Percentiles rank a stretch among this genome's conserved stretches.
phyloP scores from a whole-genome alignment of 2,797 vertebrate species.

The Epinephelus malabaricus region DNA sequence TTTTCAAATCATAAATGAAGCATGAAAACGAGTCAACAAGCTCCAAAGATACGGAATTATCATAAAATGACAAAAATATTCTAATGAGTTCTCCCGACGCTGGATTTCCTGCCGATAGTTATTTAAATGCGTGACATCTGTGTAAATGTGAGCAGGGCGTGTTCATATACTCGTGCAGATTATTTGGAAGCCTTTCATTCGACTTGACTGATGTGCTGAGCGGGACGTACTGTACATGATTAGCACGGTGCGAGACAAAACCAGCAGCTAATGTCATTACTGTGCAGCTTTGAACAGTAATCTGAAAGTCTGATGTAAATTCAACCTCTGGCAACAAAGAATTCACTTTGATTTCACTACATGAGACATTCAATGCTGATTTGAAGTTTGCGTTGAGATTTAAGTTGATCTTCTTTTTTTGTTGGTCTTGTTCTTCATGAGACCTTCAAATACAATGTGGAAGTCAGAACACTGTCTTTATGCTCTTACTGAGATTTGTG shows the following conservation, averaged over 20 bases:
- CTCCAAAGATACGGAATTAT: constrained; percentile 27
- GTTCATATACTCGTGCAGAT: constrained; percentile 2
- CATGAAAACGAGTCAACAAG: constrained; percentile 60
- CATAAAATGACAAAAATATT: constrained; percentile 26
- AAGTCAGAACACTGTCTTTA: background rate
- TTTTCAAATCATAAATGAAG: constrained; percentile 61
- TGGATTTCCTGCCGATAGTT: constrained; percentile 25
- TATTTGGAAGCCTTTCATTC: constrained; percentile 34
- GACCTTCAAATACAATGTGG: constrained; percentile 1
- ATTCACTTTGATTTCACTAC: background rate
- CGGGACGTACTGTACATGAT: background rate
- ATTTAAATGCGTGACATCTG: constrained; percentile 33
- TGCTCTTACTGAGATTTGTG: background rate
- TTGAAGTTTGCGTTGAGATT: constrained; percentile 9
- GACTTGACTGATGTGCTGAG: constrained; percentile 20
- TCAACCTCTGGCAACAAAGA: constrained; percentile 9
- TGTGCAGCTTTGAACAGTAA: constrained; percentile 1
- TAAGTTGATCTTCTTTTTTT: constrained; percentile 5
- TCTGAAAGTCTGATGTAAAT: constrained; percentile 16
- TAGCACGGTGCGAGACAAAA: constrained; percentile 1
- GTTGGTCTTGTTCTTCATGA: background rate
- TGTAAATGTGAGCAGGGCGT: constrained; percentile 16
- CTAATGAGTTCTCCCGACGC: constrained; percentile 38
- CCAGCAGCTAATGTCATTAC: background rate
- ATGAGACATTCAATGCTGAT: background rate